Percentiles rank a stretch among this genome's conserved stretches.
phyloP scores from a whole-genome alignment of 2,888 invertebrate species.

The Pachliopta kotzebuea region DNA sequence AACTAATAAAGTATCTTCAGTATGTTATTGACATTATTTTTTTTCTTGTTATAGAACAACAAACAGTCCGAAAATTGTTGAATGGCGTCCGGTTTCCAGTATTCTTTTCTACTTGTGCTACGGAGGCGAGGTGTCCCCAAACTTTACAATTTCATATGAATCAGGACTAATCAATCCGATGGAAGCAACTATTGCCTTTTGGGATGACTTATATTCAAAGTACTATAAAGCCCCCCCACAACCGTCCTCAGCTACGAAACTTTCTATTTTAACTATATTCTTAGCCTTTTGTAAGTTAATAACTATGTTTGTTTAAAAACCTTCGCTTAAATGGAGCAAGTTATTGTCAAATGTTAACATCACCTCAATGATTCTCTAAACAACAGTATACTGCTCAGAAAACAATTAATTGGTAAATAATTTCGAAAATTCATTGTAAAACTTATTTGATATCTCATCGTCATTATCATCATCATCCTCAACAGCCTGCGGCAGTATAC shows the following conservation, averaged over 20 bases:
- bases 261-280: conserved; percentile 33
- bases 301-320: background rate
- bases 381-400: no score
- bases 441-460: no score
- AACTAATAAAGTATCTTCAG: background rate
- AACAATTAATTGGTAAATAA: no score
- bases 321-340: no score
- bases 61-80: background rate
- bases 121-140: conserved; percentile 33
- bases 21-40: background rate
- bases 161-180: conserved; percentile 36
- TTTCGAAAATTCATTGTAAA: no score
- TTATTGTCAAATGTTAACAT: no score
- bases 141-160: conserved; percentile 33
- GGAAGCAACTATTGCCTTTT: conserved; percentile 39
- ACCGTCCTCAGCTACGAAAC: conserved; percentile 33
- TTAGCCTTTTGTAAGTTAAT: conserved; percentile 31
- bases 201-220: conserved; percentile 37
- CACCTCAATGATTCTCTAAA: no score
- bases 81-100: conserved; percentile 28
- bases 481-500: no score
- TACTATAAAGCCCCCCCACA: conserved; percentile 35
- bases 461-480: no score
- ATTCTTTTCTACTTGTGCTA: conserved; percentile 24
- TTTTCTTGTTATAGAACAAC: conserved; percentile 16